Evolutionary conservation across 2,797 vertebrate genomes (phyloP).

Genomic region (Acomys russatus): DNA sequence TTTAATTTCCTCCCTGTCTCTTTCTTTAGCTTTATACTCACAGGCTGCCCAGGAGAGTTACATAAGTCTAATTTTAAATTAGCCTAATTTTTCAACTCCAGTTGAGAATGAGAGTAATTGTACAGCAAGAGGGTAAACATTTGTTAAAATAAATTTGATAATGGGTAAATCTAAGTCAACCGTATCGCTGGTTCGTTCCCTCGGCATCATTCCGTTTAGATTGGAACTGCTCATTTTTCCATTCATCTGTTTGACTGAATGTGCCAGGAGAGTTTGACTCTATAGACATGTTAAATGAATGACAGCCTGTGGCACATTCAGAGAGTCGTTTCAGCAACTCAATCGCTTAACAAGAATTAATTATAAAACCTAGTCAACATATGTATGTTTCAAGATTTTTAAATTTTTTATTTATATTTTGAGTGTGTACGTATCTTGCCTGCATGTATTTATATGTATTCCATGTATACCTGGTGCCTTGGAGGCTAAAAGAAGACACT

Average conservation of each 20-base stretch:
- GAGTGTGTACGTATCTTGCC: neutral
- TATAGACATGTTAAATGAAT: conserved; percentile 18
- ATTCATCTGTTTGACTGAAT: neutral
- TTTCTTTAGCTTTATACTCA: conserved; percentile 38
- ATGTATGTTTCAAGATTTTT: neutral
- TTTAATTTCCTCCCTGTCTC: conserved; percentile 68
- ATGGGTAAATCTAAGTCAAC: conserved; percentile 16
- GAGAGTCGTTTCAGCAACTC: conserved; percentile 15
- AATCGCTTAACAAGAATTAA: neutral
- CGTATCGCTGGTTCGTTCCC: neutral
- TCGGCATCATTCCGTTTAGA: neutral
- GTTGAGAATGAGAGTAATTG: neutral
- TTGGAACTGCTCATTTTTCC: neutral
- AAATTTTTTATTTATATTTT: neutral
- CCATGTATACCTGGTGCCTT: too few species aligned
- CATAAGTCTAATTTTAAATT: conserved; percentile 44
- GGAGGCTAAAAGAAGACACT: neutral
- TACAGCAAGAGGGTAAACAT: conserved; percentile 43
- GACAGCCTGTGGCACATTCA: neutral
- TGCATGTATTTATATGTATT: neutral
- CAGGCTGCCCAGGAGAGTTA: neutral
- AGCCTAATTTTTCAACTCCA: conserved; percentile 37
- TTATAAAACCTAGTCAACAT: neutral
- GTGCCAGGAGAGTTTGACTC: neutral
- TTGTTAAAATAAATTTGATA: conserved; percentile 57